phyloP scores from a whole-genome alignment of 2,113 vertebrate genomes.

The Anoura caudifer region DNA sequence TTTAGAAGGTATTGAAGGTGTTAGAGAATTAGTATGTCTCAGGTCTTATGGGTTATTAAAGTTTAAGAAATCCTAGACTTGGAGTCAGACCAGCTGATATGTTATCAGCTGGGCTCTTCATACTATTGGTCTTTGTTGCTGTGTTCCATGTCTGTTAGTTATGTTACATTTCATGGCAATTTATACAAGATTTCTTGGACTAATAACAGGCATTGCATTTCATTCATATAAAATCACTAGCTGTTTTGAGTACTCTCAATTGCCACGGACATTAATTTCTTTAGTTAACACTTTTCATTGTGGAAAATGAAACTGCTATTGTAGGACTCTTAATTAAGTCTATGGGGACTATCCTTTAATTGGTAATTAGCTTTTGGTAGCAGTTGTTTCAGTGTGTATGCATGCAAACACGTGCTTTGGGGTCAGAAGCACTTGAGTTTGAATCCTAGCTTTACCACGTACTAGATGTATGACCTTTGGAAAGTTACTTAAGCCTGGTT shows the following conservation, averaged over 20 bases:
- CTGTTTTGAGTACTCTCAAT: neutral
- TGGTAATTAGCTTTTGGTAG: neutral
- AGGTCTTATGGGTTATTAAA: neutral
- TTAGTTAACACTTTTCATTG: conserved; percentile 3
- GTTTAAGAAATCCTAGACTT: neutral
- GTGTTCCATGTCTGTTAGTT: neutral
- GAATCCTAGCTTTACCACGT: neutral
- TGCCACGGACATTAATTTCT: neutral
- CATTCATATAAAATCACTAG: neutral
- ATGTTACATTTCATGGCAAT: neutral
- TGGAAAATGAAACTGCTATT: neutral
- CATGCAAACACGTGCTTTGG: neutral
- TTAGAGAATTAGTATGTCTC: neutral
- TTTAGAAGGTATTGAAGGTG: conserved; percentile 4
- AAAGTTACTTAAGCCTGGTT: conserved; percentile 15
- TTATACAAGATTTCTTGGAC: neutral
- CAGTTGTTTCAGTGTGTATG: neutral
- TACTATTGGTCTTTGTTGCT: neutral
- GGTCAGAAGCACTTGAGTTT: neutral
- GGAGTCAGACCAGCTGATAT: neutral
- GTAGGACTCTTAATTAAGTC: neutral
- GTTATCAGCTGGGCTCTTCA: neutral
- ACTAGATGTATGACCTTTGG: neutral
- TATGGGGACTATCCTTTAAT: neutral
- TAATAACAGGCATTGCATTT: neutral